These are phyloP conservation scores for Pomatorhinus ruficollis DNA, from an alignment of 2,113 vertebrate genomes.

Conservation along the genomic window DNA sequence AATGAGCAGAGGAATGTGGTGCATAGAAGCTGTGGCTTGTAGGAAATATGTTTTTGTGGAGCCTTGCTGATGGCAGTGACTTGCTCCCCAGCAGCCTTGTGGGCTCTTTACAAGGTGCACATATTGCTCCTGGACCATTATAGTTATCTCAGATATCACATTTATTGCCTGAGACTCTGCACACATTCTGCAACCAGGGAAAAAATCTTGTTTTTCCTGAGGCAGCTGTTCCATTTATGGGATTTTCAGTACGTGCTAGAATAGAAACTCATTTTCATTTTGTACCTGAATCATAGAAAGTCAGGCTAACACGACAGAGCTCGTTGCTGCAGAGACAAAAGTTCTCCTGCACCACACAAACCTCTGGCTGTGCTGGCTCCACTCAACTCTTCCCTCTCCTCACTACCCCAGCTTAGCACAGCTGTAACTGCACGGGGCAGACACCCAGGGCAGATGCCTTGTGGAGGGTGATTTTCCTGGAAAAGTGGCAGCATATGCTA, in stretches of 20 bases:
- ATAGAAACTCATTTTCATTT: not conserved
- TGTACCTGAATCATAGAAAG: not conserved
- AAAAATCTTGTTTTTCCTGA: not conserved
- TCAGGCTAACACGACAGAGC: not conserved
- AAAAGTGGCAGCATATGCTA: not conserved
- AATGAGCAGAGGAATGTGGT: not conserved
- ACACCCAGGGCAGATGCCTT: not conserved
- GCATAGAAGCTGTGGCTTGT: not conserved
- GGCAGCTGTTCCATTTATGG: not conserved
- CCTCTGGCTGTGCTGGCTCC: not conserved
- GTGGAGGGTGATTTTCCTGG: not conserved
- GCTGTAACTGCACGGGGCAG: not conserved
- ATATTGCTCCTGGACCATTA: not conserved
- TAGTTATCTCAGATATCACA: not conserved
- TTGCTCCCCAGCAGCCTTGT: not conserved
- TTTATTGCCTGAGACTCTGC: not conserved
- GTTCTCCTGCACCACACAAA: not conserved
- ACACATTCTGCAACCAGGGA: not conserved
- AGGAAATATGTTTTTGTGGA: not conserved
- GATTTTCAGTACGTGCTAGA: constrained; percentile 13
- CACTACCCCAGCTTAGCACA: not conserved
- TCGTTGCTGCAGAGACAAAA: not conserved
- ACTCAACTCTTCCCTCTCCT: not conserved
- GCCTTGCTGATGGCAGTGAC: not conserved
- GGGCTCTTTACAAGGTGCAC: not conserved